Evolutionary conservation across 1,140 invertebrate species (phyloP), one percentile per base, ranked within the genome.

Genomic region (Magallana gigas): DNA sequence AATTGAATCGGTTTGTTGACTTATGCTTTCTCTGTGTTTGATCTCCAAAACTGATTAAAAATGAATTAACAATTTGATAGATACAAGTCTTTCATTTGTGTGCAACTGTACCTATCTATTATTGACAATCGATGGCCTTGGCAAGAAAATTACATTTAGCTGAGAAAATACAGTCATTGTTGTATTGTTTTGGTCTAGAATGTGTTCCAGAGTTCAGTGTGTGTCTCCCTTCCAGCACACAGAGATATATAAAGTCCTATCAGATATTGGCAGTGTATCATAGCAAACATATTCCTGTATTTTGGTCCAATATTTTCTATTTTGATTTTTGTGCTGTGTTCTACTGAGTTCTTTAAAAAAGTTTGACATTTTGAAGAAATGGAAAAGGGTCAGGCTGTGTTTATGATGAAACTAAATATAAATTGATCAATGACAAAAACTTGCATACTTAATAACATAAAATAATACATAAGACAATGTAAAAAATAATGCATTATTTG

Each of bases 41-140:
- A 36, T 76, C 68, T 76, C 8, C 23, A 76, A 64, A 76, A 76
- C 68, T 76, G 68, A 76, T 76, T 76, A 29, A 76, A 76, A 76
- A 7, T 29, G 18, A 76, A 29, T 76, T 76, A 29, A 76, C 68
- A 36, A 23, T 76, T 76, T 76, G 36, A 76, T 29, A 76, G 64
- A 76, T 36, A 76, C 23, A 76, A 12, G 36, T 76, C 4, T 29
- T 76, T 76, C 18, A 76, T 29, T n/a, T 68, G 8, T 76, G 23
- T 76, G 68, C 23, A 36, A 29, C 68, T 76, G 68, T 76, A 76
- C 68, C 12, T 76, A 76, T 9, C 6, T 36, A 29, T 8, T 76
- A 76, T 36, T 36, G 18, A 36, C 68, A 71, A 8, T 23, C 23
- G 6, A 23, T 76, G 68, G 23, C 68, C 68, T 36, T 36, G 68